Percentiles rank a stretch among this genome's conserved stretches.
phyloP scores from a whole-genome alignment of 2,888 invertebrate species.

The Abrostola triplasia region DNA sequence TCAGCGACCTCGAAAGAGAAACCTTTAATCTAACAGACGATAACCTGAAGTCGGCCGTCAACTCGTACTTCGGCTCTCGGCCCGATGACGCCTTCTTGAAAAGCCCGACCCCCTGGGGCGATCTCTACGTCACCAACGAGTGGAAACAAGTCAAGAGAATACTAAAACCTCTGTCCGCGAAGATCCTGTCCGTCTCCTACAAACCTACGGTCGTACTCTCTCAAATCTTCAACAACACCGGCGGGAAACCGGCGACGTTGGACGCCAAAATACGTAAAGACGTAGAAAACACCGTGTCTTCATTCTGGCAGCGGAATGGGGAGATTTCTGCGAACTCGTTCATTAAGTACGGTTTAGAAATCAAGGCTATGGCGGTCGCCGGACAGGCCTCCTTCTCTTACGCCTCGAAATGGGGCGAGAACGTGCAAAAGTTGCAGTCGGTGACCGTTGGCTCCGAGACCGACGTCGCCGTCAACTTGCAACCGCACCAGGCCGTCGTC shows the following conservation, averaged over 20 bases:
- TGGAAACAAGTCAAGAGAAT: constrained; percentile 66
- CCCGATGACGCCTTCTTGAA: constrained; percentile 52
- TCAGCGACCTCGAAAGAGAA: constrained; percentile 58
- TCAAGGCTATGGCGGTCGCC: constrained; percentile 30
- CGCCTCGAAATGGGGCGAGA: constrained; percentile 39
- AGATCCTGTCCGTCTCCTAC: constrained; percentile 15
- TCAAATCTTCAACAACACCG: constrained; percentile 39
- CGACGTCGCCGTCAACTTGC: constrained; percentile 43
- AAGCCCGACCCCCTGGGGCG: constrained; percentile 71
- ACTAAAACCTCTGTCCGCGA: constrained; percentile 53
- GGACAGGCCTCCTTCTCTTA: constrained; percentile 29
- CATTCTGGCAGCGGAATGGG: constrained; percentile 26
- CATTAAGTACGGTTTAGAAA: constrained; percentile 35
- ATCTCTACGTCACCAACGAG: constrained; percentile 60
- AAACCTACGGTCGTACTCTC: constrained; percentile 14
- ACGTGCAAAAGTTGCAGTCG: constrained; percentile 13
- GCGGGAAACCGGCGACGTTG: constrained; percentile 1
- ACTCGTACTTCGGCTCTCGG: constrained; percentile 52
- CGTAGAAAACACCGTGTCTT: constrained; percentile 39
- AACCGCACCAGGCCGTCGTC: constrained; percentile 57
- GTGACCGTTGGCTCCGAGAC: constrained; percentile 37
- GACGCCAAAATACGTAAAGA: constrained; percentile 9
- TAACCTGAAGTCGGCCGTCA: constrained; percentile 57
- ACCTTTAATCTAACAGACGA: constrained; percentile 62
- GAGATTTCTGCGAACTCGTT: constrained; percentile 9